Base-by-base conservation (phyloP, 2,113 vertebrate genomes). In the Cygnus atratus region DNA sequence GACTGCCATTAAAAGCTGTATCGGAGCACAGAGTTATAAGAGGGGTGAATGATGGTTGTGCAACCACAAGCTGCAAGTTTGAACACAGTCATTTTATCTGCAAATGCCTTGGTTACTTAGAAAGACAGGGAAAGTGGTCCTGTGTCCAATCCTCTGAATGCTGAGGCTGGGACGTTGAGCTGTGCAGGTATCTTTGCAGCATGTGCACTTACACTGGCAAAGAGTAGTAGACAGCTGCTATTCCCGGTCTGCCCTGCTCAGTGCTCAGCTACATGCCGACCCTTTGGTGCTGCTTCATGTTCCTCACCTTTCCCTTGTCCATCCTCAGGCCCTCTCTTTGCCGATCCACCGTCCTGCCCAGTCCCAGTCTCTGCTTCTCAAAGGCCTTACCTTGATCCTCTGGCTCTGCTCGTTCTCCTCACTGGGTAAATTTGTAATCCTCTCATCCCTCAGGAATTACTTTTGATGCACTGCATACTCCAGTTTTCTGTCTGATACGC, bases 31-130 rank as follows among this genome's bases (percentile, higher is more conserved):
- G 4, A 57, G 65, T 35, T 24, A 7, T 4, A 44, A 75, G 11
- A 87, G 65, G 17, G 31, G 28, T 79, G 63, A 88, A 46, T 14
- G 39, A 48, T 37, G n/a, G 10, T 63, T 52, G 57, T 58, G 15
- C 58, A 84, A 1, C 14, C 16, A 18, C 0, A 7, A 54, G 0
- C 52, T 63, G 35, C 0, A 0, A 39, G 54, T 78, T 78, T n/a
- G 43, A 41, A 77, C 0, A 0, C 24, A 44, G 18, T 10, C 7
- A 3, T 52, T 87, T 81, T 74, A 20, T 8, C 17, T 25, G 76
- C 29, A 46, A 35, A 71, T 71, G 62, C 44, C 21, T 74, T 63
- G 25, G 10, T 21, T 61, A 19, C 22, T 63, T n/a, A 66, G 33
- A 12, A 73, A 48, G 37, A 66, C 48, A 20, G 26, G 19, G 41